These are phyloP conservation scores for Piscicola geometra DNA, from an alignment of 2,888 invertebrate species.

Conservation along the genomic window DNA sequence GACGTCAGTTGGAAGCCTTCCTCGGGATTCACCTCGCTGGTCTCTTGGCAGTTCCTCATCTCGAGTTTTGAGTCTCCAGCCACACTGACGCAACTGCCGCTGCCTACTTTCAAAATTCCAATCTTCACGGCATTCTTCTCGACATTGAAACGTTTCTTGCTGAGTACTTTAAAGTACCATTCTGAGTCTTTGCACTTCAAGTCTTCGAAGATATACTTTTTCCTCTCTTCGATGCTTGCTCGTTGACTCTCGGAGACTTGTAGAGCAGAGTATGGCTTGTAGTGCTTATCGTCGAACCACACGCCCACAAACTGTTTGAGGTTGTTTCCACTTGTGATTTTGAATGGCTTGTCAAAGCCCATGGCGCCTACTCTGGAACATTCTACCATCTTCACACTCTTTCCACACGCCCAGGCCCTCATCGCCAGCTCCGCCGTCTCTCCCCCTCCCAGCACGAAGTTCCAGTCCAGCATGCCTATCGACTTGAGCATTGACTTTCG, in stretches of 20 bases:
- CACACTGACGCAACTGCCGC: slow-evolving; percentile 39
- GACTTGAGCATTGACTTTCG: slow-evolving; percentile 31
- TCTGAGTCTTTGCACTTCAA: slow-evolving; percentile 37
- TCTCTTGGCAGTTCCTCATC: slow-evolving; percentile 38
- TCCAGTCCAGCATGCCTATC: slow-evolving; percentile 33
- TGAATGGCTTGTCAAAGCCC: slow-evolving; percentile 41
- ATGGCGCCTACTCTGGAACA: slow-evolving; percentile 44
- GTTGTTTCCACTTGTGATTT: slow-evolving; percentile 37
- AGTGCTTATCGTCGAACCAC: slow-evolving; percentile 40
- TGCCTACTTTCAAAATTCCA: slow-evolving; percentile 40
- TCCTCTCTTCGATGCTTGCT: background rate
- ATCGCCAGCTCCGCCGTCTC: slow-evolving; percentile 36
- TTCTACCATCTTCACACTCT: slow-evolving; percentile 38
- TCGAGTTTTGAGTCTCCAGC: slow-evolving; percentile 37
- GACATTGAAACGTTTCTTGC: slow-evolving; percentile 35
- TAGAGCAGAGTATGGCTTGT: slow-evolving; percentile 30
- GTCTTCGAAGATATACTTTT: slow-evolving; percentile 4
- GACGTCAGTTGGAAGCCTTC: slow-evolving; percentile 40
- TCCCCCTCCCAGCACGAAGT: slow-evolving; percentile 36
- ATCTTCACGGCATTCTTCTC: slow-evolving; percentile 33
- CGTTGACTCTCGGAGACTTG: background rate
- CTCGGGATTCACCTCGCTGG: slow-evolving; percentile 25
- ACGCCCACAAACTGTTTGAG: slow-evolving; percentile 38
- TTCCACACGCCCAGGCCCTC: slow-evolving; percentile 38
- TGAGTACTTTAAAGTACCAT: slow-evolving; percentile 41